Base-by-base conservation (phyloP, 2,113 vertebrate species). In the Rhinolophus sinicus region DNA sequence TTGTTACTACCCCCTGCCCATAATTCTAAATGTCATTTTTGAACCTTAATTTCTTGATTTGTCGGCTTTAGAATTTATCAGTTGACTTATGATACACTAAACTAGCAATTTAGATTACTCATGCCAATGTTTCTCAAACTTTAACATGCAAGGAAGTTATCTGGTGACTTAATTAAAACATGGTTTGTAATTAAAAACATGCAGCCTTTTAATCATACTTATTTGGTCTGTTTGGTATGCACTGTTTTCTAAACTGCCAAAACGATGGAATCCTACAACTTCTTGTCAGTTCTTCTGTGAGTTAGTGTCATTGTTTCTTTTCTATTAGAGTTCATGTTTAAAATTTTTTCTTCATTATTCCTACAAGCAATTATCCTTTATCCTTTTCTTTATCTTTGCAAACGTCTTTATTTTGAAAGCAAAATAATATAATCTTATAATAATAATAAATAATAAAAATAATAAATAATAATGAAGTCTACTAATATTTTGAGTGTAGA, bases 21-120 rank as follows among this genome's bases (percentile, higher is more conserved):
- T 96, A 65, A 60, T 91, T 82, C 40, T 69, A 87, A 87, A 40
- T 64, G 15, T 78, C 18, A 72, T 58, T 72, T 54, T 92, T 88
- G 6, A 89, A 72, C 11, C 24, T 91, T 89, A 19, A 28, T 50
- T 85, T 93, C 47, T 80, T 94, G 26, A 84, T n/a, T 82, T 92
- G 47, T 83, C 22, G 69, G 47, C 24, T 62, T 72, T 26, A 54
- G 44, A 96, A 16, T 83, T 83, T 88, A 67, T 54, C 21, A 58
- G 1, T 40, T 77, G 62, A 82, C 3, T 54, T 83, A 13, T 40
- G 11, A n/a, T 60, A 60, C 35, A 2, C 11, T 35, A 88, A 64
- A 33, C 33, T 82, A 54, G 50, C 44, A 83, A 77, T 92, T 81
- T 77, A 92, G 28, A 77, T 69, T 44, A 69, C n/a, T 94, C 6